phyloP scores from a whole-genome alignment of 2,797 vertebrate species.

The Amblyopsis hoosieri region DNA sequence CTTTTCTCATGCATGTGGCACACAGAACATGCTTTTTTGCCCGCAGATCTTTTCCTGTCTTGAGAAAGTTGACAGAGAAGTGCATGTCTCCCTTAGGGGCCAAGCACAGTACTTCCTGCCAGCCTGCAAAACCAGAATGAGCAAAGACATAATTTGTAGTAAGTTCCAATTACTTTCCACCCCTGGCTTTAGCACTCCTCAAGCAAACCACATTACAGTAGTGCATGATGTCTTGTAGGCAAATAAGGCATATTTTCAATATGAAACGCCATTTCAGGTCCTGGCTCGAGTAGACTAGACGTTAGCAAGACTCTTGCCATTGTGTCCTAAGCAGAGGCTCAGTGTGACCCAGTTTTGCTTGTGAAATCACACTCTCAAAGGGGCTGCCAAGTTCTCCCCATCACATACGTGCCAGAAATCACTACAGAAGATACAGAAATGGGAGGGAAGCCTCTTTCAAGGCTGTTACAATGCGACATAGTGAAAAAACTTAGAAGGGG shows the following conservation, averaged over 20 bases:
- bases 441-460: slow-evolving; percentile 20
- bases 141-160: slow-evolving; percentile 49
- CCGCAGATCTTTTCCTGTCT: slow-evolving; percentile 24
- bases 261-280: slow-evolving; percentile 19
- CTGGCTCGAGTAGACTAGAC: slow-evolving; percentile 1
- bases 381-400: slow-evolving; percentile 33
- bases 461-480: slow-evolving; percentile 24
- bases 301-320: slow-evolving; percentile 7
- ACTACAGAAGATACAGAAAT: slow-evolving; percentile 51
- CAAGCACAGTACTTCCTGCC: slow-evolving; percentile 39
- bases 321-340: slow-evolving; percentile 22
- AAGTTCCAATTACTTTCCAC: slow-evolving; percentile 22
- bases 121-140: slow-evolving; percentile 38
- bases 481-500: slow-evolving; percentile 25
- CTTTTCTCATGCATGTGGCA: slow-evolving; percentile 51
- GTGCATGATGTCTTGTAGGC: slow-evolving; percentile 22
- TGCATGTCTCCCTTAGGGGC: slow-evolving; percentile 40
- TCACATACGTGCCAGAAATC: slow-evolving; percentile 29
- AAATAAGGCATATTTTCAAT: slow-evolving; percentile 15
- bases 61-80: slow-evolving; percentile 46
- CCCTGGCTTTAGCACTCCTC: slow-evolving; percentile 16
- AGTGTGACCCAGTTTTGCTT: slow-evolving; percentile 42
- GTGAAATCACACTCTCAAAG: slow-evolving; percentile 25
- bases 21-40: slow-evolving; percentile 55
- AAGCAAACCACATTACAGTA: slow-evolving; percentile 17